Evolutionary conservation across 35 echinoderm and acorn worm genomes (phyloP), one percentile per base, ranked within the genome.

Genomic region (Lytechinus variegatus): DNA sequence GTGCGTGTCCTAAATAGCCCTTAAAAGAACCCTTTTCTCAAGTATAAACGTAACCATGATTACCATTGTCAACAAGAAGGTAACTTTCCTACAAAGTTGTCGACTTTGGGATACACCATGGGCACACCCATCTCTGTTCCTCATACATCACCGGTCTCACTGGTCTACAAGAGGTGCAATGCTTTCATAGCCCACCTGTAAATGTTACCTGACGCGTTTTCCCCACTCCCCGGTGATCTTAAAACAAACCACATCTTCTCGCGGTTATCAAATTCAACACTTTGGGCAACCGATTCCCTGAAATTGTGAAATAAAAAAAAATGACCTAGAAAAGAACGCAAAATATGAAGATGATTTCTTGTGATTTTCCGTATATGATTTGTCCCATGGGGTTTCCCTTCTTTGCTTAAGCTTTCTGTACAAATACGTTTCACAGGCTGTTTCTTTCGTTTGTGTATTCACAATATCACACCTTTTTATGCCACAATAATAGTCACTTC

Each of bases 361-460:
- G 66, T 24, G 19, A 79, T 79, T 79, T 79, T 71, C 33, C 33
- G 33, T 44, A 44, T 44, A 44, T 79, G 16, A 8, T 24, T n/a
- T 24, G 66, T 79, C 66, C 66, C 66, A 79, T 24, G 66, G 66
- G 66, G 19, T 79, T 79, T 24, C 3, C 21, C n/a, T 79, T 79
- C 66, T 79, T 79, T 79, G 14, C 66, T 79, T 79, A 24, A 16
- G 21, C 66, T 79, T 24, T 5, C n/a, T 79, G 66, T 79, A 16
- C 21, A 79, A 79, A 79, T 24, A 79, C 66, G 66, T 79, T 79
- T 79, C 66, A 79, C 66, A 79, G 66, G 66, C 66, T 79, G 66
- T 79, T 79, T 79, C 66, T 79, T 79, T 79, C 16, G 66, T 79
- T 79, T 79, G 66, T 79, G 66, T 79, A 24, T 79, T 79, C 16